These are phyloP conservation scores for Terebella lapidaria DNA, from an alignment of 2,888 invertebrate genomes.

Conservation along the genomic window DNA sequence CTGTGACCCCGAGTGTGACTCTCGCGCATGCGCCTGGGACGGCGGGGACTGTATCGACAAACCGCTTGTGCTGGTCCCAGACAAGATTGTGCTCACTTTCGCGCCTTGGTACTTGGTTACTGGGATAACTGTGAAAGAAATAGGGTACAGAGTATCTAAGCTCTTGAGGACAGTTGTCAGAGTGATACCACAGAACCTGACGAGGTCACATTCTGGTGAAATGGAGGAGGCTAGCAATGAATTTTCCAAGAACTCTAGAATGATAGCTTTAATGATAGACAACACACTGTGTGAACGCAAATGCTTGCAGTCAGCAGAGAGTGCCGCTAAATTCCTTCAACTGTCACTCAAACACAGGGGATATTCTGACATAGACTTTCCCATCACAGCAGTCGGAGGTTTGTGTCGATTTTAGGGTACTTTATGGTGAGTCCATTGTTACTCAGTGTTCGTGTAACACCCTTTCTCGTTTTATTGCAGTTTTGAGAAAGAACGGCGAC, in stretches of 20 bases:
- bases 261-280: conserved; percentile 18
- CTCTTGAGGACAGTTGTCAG: conserved; percentile 19
- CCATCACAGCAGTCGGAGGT: conserved; percentile 19
- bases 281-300: conserved; percentile 14
- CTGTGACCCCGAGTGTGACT: conserved; percentile 21
- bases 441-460: too few species aligned
- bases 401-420: neutral
- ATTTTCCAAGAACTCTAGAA: neutral
- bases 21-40: conserved; percentile 18
- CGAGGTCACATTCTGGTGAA: neutral
- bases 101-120: conserved; percentile 4
- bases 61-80: conserved; percentile 14
- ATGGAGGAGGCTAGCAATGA: conserved; percentile 1
- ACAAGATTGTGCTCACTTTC: conserved; percentile 14
- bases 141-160: conserved; percentile 13
- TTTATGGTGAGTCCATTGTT: neutral
- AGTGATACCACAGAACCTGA: conserved; percentile 14
- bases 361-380: conserved; percentile 18
- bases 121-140: conserved; percentile 2
- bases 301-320: conserved; percentile 16
- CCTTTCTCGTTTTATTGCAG: too few species aligned
- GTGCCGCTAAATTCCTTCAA: conserved; percentile 13
- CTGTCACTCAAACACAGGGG: conserved; percentile 15
- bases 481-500: neutral
- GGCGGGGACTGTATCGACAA: conserved; percentile 20